Percentiles rank a stretch among this genome's conserved stretches.
Evolutionary conservation across 2,113 vertebrate species (phyloP).

Genomic region (Clarias gariepinus): DNA sequence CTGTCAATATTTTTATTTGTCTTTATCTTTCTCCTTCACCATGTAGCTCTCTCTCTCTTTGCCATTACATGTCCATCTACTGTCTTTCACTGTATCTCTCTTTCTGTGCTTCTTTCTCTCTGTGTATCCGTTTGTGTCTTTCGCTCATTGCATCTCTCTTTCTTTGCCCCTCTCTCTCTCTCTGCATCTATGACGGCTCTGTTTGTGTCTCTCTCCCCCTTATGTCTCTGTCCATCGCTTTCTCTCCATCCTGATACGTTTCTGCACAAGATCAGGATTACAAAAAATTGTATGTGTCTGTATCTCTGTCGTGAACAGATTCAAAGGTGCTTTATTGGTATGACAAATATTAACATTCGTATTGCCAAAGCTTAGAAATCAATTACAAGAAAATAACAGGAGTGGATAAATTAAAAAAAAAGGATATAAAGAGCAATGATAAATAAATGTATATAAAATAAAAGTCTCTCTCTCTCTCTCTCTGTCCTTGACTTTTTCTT

Average conservation of each 20-base stretch:
- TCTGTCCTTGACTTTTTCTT: background rate
- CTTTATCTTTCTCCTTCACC: background rate
- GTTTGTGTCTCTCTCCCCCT: background rate
- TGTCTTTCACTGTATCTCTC: background rate
- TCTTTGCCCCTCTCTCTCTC: background rate
- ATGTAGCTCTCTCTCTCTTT: background rate
- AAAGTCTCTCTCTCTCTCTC: background rate
- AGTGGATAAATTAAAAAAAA: no score
- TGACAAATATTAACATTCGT: no score
- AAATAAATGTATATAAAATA: no score
- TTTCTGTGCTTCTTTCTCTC: background rate
- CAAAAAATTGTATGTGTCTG: background rate
- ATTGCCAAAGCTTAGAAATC: no score
- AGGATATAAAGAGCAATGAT: no score
- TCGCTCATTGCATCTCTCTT: background rate
- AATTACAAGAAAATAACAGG: no score
- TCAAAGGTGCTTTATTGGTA: no score
- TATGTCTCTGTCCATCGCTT: background rate
- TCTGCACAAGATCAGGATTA: background rate
- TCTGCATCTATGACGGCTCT: background rate
- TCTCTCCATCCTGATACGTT: background rate
- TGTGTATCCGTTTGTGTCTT: background rate
- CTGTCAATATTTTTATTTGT: background rate
- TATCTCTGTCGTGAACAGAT: background rate
- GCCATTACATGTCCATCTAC: background rate